phyloP scores from a whole-genome alignment of 2,113 vertebrate genomes.

The Aramus guarauna region DNA sequence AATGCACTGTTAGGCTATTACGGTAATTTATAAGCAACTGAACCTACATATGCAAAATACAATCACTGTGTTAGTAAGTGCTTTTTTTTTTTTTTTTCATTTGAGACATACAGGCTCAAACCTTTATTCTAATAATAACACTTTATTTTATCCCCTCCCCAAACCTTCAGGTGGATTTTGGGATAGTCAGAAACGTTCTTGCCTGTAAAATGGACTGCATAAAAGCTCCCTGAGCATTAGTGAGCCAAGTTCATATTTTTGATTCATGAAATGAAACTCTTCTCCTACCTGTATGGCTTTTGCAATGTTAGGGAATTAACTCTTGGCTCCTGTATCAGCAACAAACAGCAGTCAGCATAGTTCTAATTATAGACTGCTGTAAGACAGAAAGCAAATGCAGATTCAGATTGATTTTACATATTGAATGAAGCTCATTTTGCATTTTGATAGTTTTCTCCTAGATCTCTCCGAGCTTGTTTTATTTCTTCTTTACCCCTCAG shows the following conservation, averaged over 20 bases:
- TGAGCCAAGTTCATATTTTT: neutral
- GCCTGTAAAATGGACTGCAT: neutral
- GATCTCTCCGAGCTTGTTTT: neutral
- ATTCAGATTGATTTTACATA: slow-evolving; percentile 36
- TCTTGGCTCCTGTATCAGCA: neutral
- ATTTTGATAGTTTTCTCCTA: neutral
- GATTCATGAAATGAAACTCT: neutral
- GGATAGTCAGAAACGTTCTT: neutral
- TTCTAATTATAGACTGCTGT: slow-evolving; percentile 2
- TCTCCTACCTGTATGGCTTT: neutral
- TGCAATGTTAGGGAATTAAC: neutral
- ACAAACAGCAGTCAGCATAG: neutral
- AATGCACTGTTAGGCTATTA: neutral
- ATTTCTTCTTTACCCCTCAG: neutral
- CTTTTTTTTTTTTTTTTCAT: neutral
- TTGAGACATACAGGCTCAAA: neutral
- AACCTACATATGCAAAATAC: neutral
- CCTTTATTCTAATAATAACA: neutral
- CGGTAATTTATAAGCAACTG: neutral
- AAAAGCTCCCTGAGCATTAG: neutral
- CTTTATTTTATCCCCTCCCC: neutral
- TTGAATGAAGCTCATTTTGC: neutral
- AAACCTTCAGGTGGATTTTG: neutral
- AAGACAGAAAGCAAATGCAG: slow-evolving; percentile 13
- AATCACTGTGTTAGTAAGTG: neutral